phyloP scores from a whole-genome alignment of 92 coral and sea anemone genomes.

The Porites lobata region DNA sequence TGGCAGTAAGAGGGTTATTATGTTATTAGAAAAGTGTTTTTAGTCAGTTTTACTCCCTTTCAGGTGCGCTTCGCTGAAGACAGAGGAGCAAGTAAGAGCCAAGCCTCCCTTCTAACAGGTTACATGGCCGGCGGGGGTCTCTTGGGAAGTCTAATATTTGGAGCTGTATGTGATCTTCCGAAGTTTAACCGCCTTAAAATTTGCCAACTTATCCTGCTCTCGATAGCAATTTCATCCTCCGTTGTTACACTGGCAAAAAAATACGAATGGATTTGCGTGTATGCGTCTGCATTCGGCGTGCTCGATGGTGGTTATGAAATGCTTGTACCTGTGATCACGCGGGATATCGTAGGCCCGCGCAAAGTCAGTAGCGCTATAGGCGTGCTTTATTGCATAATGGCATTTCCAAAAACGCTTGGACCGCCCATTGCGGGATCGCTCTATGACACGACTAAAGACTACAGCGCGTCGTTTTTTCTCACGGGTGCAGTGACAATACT shows the following conservation, averaged over 20 bases:
- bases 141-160: constrained; percentile 66
- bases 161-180: constrained; percentile 68
- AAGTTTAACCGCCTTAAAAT: constrained; percentile 57
- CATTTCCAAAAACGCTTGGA: constrained; percentile 80
- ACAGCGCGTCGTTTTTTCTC: constrained; percentile 65
- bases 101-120: constrained; percentile 69
- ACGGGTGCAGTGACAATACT: constrained; percentile 68
- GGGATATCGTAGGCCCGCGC: constrained; percentile 68
- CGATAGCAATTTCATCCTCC: constrained; percentile 68
- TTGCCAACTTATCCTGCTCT: constrained; percentile 67
- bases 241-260: constrained; percentile 71
- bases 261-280: constrained; percentile 68
- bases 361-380: constrained; percentile 73
- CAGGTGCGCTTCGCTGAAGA: constrained; percentile 87
- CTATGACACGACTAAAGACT: constrained; percentile 53
- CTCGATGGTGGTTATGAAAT: constrained; percentile 83
- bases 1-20: too few species aligned
- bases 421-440: constrained; percentile 87
- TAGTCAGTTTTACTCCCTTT: neutral
- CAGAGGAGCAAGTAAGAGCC: constrained; percentile 46
- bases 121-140: constrained; percentile 65
- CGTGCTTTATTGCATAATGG: constrained; percentile 68
- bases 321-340: constrained; percentile 85
- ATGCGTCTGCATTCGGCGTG: constrained; percentile 72
- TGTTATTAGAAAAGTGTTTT: too few species aligned